Base-by-base conservation (phyloP, 2,888 invertebrate genomes). In the Troides helena region DNA sequence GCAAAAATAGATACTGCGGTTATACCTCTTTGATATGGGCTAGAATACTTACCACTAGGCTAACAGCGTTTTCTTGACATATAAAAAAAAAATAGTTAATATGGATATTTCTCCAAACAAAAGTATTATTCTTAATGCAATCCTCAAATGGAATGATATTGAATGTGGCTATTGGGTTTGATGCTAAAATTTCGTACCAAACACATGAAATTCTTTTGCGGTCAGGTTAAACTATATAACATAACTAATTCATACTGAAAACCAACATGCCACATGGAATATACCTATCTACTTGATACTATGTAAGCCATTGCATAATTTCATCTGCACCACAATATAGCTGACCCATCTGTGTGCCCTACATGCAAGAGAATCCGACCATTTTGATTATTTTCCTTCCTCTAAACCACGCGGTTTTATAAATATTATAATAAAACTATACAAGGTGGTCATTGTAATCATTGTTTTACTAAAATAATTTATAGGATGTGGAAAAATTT, bases 291-390 rank as follows among this genome's bases (percentile, higher is more conserved):
- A 39, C 60, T 18, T 36, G 39, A 23, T 23, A 62, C 57, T 36
- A 21, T 57, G 57, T 46, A 63, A 30, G 53, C 53, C 50, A 39
- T 30, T 68, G 68, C 63, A 68, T 68, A 64, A 68, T 68, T 68
- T 36, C 39, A 39, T 59, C 64, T 64, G 68, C 68, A 53, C 66
- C 59, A 53, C 63, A 50, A 60, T 59, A 43, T 21, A 25, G 62
- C 61, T 46, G 63, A 63, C 68, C 68, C 50, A 63, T 68, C 62
- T 68, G 50, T 62, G 46, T 43, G 68, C 30, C 63, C 62, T 39
- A 67, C 25, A 62, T 67, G n/a, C 57, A 62, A 62, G 25, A 62
- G 59, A 53, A 60, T 67, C 67, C 39, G 56, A 39, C 56, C 14
- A 5, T 60, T 39, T 30, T 50, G 53, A 67, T 67, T 67, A 61